phyloP scores from a whole-genome alignment of 2,113 vertebrate species.

The Seriola quinqueradiata region DNA sequence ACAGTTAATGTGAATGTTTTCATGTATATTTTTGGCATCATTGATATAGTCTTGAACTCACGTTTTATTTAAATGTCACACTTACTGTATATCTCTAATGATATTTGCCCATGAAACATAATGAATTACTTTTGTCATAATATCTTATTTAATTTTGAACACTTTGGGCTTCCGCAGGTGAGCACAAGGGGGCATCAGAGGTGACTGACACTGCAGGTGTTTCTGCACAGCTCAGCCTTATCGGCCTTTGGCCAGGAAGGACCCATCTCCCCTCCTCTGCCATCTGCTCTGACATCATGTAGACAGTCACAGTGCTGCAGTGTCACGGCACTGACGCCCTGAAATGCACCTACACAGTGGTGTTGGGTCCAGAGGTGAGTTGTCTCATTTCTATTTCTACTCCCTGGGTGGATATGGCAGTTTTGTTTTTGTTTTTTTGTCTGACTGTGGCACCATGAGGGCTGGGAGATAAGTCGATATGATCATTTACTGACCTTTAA shows the following conservation, averaged over 20 bases:
- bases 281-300: slow-evolving; percentile 21
- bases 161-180: neutral
- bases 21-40: no score
- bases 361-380: neutral
- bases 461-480: neutral
- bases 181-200: slow-evolving; percentile 63
- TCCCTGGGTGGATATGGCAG: neutral
- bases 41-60: no score
- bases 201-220: slow-evolving; percentile 19
- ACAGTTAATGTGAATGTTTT: no score
- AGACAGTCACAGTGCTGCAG: neutral
- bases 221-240: neutral
- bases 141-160: neutral
- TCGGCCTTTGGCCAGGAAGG: neutral
- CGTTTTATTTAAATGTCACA: no score
- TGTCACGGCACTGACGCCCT: neutral
- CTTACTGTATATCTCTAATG: no score
- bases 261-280: neutral
- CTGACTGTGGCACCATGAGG: no score
- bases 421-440: no score
- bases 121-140: neutral
- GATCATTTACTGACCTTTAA: neutral
- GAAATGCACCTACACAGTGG: neutral
- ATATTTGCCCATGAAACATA: neutral
- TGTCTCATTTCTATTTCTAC: neutral